Evolutionary conservation across 2,888 invertebrate species (phyloP).

Genomic region (Brachyptera putata): DNA sequence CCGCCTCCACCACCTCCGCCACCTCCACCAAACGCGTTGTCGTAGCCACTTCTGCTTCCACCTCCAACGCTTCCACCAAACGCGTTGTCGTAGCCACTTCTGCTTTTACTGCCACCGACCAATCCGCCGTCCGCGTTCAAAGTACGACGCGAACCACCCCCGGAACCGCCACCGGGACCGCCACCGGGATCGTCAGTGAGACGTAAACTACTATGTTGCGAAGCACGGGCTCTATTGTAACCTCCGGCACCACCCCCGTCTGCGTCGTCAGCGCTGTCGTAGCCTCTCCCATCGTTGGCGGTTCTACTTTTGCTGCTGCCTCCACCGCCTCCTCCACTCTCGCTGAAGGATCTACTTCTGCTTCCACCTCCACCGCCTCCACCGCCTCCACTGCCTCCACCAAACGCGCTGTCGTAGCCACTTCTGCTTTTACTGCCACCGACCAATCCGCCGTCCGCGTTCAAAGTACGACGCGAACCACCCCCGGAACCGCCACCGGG

Average conservation of each 20-base stretch:
- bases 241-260: too few relatives aligned
- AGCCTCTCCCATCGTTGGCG: too few relatives aligned
- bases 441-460: neutral
- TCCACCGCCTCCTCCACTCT: too few relatives aligned
- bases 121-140: neutral
- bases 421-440: neutral
- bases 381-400: neutral
- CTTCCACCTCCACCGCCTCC: too few relatives aligned
- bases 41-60: neutral
- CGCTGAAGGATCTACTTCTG: too few relatives aligned
- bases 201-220: too few relatives aligned
- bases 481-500: neutral
- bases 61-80: neutral
- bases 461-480: neutral
- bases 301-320: too few relatives aligned
- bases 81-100: neutral
- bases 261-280: too few relatives aligned
- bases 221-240: too few relatives aligned
- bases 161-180: neutral
- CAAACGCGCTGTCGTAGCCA: neutral
- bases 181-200: neutral
- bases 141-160: neutral
- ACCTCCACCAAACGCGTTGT: neutral
- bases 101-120: neutral
- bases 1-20: too few relatives aligned